A percentile compares a stretch with the other conserved stretches of the same genome.
These are phyloP conservation scores for Prionailurus bengalensis DNA, from an alignment of 2,113 vertebrate species.

Conservation along the genomic window DNA sequence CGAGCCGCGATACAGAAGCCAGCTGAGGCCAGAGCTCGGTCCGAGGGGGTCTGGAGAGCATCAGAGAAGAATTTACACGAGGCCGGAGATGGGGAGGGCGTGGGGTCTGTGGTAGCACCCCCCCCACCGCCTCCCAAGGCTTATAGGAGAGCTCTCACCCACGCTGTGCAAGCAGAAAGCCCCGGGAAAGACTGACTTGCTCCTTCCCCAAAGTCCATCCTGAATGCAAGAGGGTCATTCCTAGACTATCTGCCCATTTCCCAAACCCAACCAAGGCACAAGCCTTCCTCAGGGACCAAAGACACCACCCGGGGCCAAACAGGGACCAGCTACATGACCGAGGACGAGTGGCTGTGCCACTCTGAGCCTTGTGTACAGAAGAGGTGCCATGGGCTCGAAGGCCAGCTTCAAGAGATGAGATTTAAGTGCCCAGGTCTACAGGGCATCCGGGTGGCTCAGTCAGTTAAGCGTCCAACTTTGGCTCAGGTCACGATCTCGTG, in stretches of 20 bases:
- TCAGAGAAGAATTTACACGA: background rate
- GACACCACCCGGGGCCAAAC: background rate
- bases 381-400: background rate
- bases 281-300: background rate
- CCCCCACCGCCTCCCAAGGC: background rate
- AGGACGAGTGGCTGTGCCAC: background rate
- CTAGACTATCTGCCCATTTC: background rate
- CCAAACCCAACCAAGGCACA: background rate
- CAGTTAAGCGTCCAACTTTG: too few species aligned
- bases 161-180: background rate
- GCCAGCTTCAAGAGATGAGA: background rate
- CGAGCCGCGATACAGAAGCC: background rate
- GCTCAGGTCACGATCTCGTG: too few species aligned
- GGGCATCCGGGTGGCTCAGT: too few species aligned
- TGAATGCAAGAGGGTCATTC: background rate
- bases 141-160: background rate
- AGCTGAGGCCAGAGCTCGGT: background rate
- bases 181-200: background rate
- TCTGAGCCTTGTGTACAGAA: background rate
- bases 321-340: background rate
- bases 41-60: rapidly evolving
- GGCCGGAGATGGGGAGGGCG: rapidly evolving
- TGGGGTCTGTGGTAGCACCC: background rate
- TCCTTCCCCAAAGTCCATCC: background rate
- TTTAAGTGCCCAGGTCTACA: rapidly evolving